Evolutionary conservation across 2,888 invertebrate genomes (phyloP).

Genomic region (Taphrorychus bicolor): DNA sequence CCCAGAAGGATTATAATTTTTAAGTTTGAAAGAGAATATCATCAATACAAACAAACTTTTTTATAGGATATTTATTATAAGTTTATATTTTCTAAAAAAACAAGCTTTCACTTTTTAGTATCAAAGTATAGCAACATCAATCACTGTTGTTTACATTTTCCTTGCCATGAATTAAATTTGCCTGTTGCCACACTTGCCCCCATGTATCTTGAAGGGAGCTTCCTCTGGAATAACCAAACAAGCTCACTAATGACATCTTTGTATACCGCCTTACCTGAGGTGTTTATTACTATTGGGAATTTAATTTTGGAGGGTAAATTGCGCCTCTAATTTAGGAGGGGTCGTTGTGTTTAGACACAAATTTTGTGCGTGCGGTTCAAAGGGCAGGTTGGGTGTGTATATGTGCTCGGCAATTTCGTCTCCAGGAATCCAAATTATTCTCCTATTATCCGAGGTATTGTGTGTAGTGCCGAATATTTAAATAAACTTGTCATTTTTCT

Average conservation of each 20-base stretch:
- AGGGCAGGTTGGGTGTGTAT: background rate
- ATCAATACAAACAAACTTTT: too few relatives aligned
- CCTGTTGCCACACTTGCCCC: too few relatives aligned
- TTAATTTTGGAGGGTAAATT: conserved; percentile 21
- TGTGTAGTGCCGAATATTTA: background rate
- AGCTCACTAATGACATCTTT: background rate
- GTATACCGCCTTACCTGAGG: conserved; percentile 4
- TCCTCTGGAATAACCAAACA: background rate
- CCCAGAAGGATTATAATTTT: too few relatives aligned
- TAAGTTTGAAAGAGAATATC: too few relatives aligned
- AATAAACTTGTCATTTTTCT: background rate
- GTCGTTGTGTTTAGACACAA: conserved; percentile 11
- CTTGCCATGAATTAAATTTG: too few relatives aligned
- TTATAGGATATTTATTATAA: too few relatives aligned
- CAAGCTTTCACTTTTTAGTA: too few relatives aligned
- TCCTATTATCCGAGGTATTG: background rate
- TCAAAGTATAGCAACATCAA: too few relatives aligned
- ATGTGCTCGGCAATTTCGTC: background rate
- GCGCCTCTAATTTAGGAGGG: conserved; percentile 13
- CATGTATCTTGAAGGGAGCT: too few relatives aligned
- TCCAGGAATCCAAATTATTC: background rate
- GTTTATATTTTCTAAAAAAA: background rate
- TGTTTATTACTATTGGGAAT: conserved; percentile 15
- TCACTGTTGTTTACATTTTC: too few relatives aligned
- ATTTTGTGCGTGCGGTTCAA: conserved; percentile 5